Conservation (phyloP, 2,888 invertebrate genomes). For the Sesamia inferens region DNA sequence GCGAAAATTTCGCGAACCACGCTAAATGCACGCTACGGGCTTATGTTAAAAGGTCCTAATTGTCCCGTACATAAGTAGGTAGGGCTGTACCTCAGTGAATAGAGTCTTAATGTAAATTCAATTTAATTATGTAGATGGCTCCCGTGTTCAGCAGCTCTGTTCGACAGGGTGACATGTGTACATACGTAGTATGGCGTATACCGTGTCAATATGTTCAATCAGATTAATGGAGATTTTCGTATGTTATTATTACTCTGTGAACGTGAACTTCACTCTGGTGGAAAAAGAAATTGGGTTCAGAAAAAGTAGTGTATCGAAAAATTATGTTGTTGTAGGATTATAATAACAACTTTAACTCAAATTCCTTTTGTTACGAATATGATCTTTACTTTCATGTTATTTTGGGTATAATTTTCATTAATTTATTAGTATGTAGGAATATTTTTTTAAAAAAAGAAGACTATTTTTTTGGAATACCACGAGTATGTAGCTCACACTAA, state of each 20-base stretch:
- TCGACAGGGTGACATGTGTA: constrained; percentile 35
- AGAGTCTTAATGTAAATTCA: constrained; percentile 69
- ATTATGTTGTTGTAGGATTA: background rate
- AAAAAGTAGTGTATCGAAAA: constrained; percentile 15
- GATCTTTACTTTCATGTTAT: background rate
- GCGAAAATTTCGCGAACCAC: constrained; percentile 40
- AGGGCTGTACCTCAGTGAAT: constrained; percentile 56
- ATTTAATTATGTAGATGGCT: constrained; percentile 74
- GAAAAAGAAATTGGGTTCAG: constrained; percentile 18
- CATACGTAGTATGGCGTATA: constrained; percentile 7
- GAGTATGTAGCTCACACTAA: background rate
- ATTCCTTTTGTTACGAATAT: background rate
- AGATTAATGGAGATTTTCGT: constrained; percentile 52
- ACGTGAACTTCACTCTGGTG: constrained; percentile 27
- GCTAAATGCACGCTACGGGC: constrained; percentile 51
- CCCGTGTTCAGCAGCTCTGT: constrained; percentile 39
- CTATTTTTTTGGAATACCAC: background rate
- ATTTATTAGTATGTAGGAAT: background rate
- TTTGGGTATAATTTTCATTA: background rate
- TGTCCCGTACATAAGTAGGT: constrained; percentile 58
- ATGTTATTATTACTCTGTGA: constrained; percentile 44
- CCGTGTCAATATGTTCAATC: constrained; percentile 50
- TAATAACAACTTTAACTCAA: constrained; percentile 1
- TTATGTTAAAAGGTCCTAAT: constrained; percentile 63
- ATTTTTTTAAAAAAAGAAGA: background rate